Conservation (phyloP, 2,113 vertebrate species). For the Caloenas nicobarica region DNA sequence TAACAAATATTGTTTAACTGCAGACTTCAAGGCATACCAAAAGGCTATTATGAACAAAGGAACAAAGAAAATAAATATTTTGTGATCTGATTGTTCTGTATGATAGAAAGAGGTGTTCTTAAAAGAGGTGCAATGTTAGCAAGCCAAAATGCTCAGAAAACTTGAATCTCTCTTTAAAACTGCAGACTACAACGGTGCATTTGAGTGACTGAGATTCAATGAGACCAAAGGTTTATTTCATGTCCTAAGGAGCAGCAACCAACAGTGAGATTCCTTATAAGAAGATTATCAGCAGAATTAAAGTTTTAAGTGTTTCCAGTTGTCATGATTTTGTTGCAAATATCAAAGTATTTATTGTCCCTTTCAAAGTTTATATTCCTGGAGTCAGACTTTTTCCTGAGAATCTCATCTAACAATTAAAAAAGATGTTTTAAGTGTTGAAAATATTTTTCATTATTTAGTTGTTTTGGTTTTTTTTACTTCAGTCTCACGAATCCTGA, state of each 20-base stretch:
- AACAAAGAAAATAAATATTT: not conserved
- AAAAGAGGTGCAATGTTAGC: not conserved
- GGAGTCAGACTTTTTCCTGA: not conserved
- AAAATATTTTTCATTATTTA: not conserved
- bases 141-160: not conserved
- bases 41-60: not conserved
- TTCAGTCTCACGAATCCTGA: not conserved
- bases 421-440: accelerated
- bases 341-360: not conserved
- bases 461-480: not conserved
- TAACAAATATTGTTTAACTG: not conserved
- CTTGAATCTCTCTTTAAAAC: not conserved
- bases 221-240: not conserved
- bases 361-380: not conserved
- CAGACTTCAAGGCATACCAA: not conserved
- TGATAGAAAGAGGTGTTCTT: not conserved
- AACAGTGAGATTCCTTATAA: not conserved
- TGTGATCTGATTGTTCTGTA: not conserved
- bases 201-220: not conserved
- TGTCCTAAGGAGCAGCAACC: not conserved
- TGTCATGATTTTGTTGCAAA: not conserved
- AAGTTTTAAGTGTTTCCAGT: not conserved
- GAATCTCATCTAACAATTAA: not conserved
- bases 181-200: not conserved
- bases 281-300: not conserved